Evolutionary conservation across 2,888 invertebrate species (phyloP), one percentile per base, ranked within the genome.

Genomic region (Anarsia innoxiella): DNA sequence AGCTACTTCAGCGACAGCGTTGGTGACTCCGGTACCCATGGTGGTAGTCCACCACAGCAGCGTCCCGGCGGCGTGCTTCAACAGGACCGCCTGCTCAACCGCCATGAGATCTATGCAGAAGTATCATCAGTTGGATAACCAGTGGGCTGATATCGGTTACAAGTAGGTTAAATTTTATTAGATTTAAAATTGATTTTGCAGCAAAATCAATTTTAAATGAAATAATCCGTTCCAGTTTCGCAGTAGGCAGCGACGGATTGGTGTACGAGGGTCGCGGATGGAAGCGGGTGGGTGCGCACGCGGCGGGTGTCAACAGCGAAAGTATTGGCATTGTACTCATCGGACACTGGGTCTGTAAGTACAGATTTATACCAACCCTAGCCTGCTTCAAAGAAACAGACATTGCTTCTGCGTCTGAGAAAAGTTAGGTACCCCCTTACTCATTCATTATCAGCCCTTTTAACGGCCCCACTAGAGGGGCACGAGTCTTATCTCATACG

Each of bases 21-120:
- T 91, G 47, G 11, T 49, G 2, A 87, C 80, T 3, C 90, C 91
- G 0, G 88, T 90, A 1, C 88, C 90, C 0, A 90, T 82, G 56
- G 91, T 91, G 28, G 89, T 92, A 36, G 90, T 92, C 44, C 92
- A 92, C 63, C 92, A 92, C 67, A 89, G 90, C 0, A 89, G 88
- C 56, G 60, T 59, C 28, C 89, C 90, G 0, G 58, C 67, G 1
- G 89, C 87, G n/a, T 91, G 90, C 59, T 64, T 67, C 39, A 78
- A 68, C 2, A 58, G 64, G 1, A 59, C 57, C 0, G 74, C 78
- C 1, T 90, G 90, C 56, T 61, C 63, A 30, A 48, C 54, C 25
- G 87, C 88, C n/a, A 88, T 90, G 89, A 73, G 83, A 41, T 69
- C 64, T 41, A 90, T 91, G 86, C 91, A 91, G 64, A 66, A 85